These are phyloP conservation scores for Meloidogyne hapla DNA, from an alignment of 1,140 invertebrate species.

Conservation along the genomic window DNA sequence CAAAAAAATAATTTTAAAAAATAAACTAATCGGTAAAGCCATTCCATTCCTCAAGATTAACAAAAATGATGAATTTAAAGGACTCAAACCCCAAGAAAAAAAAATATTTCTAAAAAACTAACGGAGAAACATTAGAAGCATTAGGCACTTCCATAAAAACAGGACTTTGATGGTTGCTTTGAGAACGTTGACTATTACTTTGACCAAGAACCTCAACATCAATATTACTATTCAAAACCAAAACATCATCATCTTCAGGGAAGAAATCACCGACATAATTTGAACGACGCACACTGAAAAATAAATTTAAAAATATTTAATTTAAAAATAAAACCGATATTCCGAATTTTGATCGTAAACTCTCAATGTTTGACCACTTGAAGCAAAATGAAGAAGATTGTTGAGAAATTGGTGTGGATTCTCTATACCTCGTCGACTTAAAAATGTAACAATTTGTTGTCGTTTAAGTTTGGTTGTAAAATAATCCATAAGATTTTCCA, in stretches of 20 bases:
- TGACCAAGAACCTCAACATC: conserved; percentile 42
- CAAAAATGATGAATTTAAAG: no score
- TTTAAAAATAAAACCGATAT: conserved; percentile 23
- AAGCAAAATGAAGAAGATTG: conserved; percentile 36
- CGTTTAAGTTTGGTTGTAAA: conserved; percentile 24
- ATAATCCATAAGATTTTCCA: conserved; percentile 35
- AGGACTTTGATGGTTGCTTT: neutral
- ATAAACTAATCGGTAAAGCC: no score
- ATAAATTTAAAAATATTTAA: conserved; percentile 6
- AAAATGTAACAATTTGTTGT: conserved; percentile 32
- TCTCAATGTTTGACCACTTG: conserved; percentile 28
- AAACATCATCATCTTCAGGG: conserved; percentile 31
- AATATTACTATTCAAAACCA: conserved; percentile 34
- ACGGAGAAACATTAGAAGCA: neutral
- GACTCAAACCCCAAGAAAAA: no score
- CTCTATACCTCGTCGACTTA: conserved; percentile 33
- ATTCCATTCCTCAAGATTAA: no score
- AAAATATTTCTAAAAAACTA: neutral
- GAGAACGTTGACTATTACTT: conserved; percentile 1
- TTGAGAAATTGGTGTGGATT: conserved; percentile 42
- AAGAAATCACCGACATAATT: conserved; percentile 17
- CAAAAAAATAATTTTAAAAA: no score
- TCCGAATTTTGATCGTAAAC: conserved; percentile 44
- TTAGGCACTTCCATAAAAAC: neutral
- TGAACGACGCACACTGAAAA: conserved; percentile 33